These are phyloP conservation scores for Pollicipes pollicipes DNA, from an alignment of 1,140 invertebrate species.

Conservation along the genomic window DNA sequence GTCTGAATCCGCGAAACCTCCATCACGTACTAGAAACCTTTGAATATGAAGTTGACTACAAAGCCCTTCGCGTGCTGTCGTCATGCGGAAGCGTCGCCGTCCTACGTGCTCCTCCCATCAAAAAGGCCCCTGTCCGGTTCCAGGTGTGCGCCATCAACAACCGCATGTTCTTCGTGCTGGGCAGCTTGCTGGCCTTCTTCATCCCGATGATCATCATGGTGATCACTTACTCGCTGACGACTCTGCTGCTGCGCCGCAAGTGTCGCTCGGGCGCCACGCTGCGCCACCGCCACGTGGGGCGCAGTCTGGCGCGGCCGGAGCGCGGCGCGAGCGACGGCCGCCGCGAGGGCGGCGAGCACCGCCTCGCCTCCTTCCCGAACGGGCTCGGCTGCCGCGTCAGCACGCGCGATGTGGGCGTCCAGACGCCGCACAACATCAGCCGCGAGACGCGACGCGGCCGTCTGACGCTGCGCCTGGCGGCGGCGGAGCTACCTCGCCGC, in stretches of 20 bases:
- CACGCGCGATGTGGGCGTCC: conserved; percentile 40
- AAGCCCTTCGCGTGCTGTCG: too few relatives aligned
- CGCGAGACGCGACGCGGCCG: conserved; percentile 44
- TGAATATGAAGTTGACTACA: too few relatives aligned
- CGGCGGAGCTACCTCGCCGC: not conserved
- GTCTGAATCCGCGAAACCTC: too few relatives aligned
- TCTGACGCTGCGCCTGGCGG: conserved; percentile 39
- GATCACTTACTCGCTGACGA: conserved; percentile 75
- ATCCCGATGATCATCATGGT: conserved; percentile 88
- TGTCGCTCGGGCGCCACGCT: not conserved
- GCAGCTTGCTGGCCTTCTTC: conserved; percentile 81
- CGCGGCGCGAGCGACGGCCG: not conserved
- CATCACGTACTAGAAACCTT: too few relatives aligned
- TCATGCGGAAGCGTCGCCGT: too few relatives aligned
- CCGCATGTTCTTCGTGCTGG: conserved; percentile 65
- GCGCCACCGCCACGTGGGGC: conserved; percentile 7
- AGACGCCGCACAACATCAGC: conserved; percentile 47
- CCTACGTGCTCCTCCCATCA: too few relatives aligned
- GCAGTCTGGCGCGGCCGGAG: not conserved
- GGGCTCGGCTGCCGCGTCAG: conserved; percentile 20
- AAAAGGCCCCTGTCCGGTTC: too few relatives aligned
- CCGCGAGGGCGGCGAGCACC: not conserved
- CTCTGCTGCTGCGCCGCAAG: conserved; percentile 49
- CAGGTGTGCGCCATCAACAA: conserved; percentile 67
- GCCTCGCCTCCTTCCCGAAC: conserved; percentile 20